phyloP scores from a whole-genome alignment of 2,888 invertebrate species.

The Sympetrum striolatum region DNA sequence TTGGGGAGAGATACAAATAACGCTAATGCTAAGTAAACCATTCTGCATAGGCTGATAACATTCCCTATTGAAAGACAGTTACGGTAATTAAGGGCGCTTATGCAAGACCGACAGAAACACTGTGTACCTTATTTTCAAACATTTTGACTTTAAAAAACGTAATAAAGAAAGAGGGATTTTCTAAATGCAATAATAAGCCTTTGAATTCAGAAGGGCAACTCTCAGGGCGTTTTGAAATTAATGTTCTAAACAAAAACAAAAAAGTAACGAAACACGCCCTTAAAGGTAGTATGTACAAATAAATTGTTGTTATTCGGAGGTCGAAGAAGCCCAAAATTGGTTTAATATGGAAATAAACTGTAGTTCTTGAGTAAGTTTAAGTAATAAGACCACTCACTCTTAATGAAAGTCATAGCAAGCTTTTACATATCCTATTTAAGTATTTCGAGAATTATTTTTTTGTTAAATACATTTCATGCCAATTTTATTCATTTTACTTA shows the following conservation, averaged over 20 bases:
- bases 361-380: neutral
- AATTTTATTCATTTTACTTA: too few species aligned
- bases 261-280: neutral
- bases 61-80: neutral
- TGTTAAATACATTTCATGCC: too few species aligned
- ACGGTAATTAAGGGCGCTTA: neutral
- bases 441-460: too few species aligned
- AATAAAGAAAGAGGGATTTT: neutral
- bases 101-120: too few species aligned
- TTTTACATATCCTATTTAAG: too few species aligned
- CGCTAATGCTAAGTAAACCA: neutral
- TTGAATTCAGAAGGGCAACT: too few species aligned
- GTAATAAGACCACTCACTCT: neutral
- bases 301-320: neutral
- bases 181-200: neutral
- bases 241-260: neutral
- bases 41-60: neutral
- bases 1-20: neutral
- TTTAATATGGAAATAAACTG: neutral
- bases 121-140: neutral
- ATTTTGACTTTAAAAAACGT: neutral
- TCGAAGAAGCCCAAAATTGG: neutral
- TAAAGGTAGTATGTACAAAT: neutral
- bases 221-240: neutral
- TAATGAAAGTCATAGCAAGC: too few species aligned